These are phyloP conservation scores for Aythya fuligula DNA, from an alignment of 2,797 vertebrate species.

Conservation along the genomic window DNA sequence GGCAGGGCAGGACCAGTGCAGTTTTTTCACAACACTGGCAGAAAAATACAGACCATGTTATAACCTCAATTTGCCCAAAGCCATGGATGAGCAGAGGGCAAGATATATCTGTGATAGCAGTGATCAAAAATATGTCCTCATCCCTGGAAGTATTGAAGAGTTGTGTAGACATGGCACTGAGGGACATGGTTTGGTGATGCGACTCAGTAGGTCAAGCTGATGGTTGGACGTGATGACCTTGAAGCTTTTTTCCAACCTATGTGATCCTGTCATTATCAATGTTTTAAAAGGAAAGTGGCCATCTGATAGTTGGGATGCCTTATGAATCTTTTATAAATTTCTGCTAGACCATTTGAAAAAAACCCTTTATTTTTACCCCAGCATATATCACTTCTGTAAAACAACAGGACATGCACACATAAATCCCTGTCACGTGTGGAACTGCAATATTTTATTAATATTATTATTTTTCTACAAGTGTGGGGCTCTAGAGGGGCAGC, in stretches of 20 bases:
- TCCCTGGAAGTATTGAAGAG: background rate
- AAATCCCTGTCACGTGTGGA: background rate
- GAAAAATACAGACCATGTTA: background rate
- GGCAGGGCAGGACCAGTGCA: background rate
- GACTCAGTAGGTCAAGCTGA: background rate
- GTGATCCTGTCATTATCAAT: background rate
- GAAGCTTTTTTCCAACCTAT: background rate
- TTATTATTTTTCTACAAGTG: background rate
- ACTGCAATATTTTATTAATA: fast-evolving
- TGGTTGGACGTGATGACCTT: background rate
- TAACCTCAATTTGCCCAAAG: background rate
- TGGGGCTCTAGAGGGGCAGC: background rate
- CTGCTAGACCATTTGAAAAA: background rate
- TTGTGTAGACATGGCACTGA: background rate
- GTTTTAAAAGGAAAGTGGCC: background rate
- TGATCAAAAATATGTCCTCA: background rate
- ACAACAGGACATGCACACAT: no score
- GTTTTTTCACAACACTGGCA: background rate
- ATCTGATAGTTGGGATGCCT: background rate
- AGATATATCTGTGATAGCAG: background rate
- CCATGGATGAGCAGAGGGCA: background rate
- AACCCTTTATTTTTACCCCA: background rate
- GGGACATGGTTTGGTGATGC: background rate
- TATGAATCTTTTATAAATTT: background rate
- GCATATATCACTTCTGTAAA: background rate